Percentiles rank a stretch among this genome's conserved stretches.
phyloP scores from a whole-genome alignment of 64 coral and sea anemone species.

The Anthopleura sola region DNA sequence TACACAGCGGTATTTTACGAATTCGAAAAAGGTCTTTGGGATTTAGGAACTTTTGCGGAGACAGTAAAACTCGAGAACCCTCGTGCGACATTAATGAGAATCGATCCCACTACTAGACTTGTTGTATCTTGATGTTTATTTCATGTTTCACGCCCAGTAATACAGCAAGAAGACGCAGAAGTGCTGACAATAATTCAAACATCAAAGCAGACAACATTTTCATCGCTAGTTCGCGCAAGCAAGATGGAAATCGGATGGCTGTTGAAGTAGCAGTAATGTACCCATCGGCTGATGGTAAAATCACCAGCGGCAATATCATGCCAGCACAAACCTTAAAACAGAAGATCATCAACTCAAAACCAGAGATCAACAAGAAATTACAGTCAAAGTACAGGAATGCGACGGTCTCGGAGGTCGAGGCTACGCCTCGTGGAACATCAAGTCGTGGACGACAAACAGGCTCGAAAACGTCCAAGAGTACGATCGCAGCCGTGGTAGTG shows the following conservation, averaged over 20 bases:
- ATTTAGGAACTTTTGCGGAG: no score
- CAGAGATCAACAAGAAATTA: neutral
- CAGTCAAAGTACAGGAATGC: neutral
- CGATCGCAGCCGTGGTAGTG: neutral
- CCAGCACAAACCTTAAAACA: neutral
- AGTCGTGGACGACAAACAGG: neutral
- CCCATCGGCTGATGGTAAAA: neutral
- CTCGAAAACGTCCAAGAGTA: neutral
- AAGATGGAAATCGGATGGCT: neutral
- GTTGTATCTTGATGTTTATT: neutral
- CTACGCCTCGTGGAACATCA: neutral
- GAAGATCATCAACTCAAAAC: neutral
- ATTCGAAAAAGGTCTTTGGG: no score
- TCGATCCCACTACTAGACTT: no score
- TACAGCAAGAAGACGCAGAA: neutral
- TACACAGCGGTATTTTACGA: no score
- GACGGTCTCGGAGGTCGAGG: neutral
- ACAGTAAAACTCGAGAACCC: no score
- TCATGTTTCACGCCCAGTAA: neutral
- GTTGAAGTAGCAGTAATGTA: neutral
- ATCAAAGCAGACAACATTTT: neutral
- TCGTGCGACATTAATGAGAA: no score
- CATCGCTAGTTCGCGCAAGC: neutral
- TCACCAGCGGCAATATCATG: neutral
- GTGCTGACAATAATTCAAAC: neutral